Evolutionary conservation across 2,797 vertebrate genomes (phyloP), one percentile per base, ranked within the genome.

Genomic region (Gambusia yucatana): DNA sequence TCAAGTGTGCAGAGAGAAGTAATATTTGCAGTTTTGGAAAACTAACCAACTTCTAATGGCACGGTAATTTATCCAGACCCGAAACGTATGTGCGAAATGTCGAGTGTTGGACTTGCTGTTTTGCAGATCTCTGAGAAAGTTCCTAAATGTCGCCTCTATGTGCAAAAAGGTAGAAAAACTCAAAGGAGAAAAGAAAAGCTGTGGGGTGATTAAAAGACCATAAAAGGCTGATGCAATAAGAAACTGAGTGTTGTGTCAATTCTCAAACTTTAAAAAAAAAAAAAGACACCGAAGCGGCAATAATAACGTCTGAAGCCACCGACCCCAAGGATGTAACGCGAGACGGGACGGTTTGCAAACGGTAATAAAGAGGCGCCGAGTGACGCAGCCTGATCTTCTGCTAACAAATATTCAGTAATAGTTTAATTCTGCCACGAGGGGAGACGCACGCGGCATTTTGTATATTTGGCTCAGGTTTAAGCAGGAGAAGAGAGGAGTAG

Each of bases 311-410:
- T 20, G n/a, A 43, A n/a, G 69, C 16, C 20, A 43, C n/a, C 71
- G 36, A 52, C 11, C 0, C 50, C 1, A 13, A 78, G 6, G 0
- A 52, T 4, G 39, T 25, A 41, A 75, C 6, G 2, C 39, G 28
- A 82, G 76, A 80, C 57, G 7, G 36, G 76, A 73, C 0, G 3
- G 39, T 41, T 17, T 30, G 41, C 46, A 70, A 76, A 67, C 16
- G 1, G 33, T 75, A 75, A 85, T 82, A 73, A 82, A 80, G 44
- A 78, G 71, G 73, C 10, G 78, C 14, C 57, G 82, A 83, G n/a
- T 63, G 76, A 88, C 47, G 30, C 44, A 69, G 48, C 4, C n/a
- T 81, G n/a, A 41, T 7, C 69, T 57, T 16, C 69, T 16, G 14
- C 39, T 43, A 61, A 41, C 7, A 71, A 75, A 76, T 55, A 17